phyloP scores from a whole-genome alignment of 2,797 vertebrate species.

The Amblyraja radiata region DNA sequence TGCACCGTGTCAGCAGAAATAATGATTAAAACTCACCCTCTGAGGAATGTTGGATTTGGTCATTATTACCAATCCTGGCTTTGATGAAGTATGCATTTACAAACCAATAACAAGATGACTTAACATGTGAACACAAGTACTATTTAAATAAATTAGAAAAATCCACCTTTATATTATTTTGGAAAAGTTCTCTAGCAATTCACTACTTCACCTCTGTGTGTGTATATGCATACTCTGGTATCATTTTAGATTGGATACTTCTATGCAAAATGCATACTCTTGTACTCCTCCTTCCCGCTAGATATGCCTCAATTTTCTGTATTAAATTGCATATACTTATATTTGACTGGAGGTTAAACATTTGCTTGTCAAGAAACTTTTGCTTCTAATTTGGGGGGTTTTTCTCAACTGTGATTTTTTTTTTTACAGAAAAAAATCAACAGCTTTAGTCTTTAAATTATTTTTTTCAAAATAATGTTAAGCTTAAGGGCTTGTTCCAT shows the following conservation, averaged over 20 bases:
- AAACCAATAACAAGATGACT: neutral
- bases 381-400: constrained; percentile 15
- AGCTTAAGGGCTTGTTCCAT: neutral
- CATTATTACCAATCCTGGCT: constrained; percentile 51
- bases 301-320: constrained; percentile 19
- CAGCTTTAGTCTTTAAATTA: neutral
- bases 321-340: constrained; percentile 24
- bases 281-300: neutral
- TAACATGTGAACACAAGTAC: neutral
- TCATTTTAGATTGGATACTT: constrained; percentile 19
- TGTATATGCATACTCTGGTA: neutral
- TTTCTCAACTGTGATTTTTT: constrained; percentile 26
- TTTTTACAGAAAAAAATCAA: neutral
- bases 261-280: constrained; percentile 14
- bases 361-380: constrained; percentile 23
- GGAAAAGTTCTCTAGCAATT: neutral
- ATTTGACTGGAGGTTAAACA: constrained; percentile 33
- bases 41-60: constrained; percentile 50
- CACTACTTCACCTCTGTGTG: neutral
- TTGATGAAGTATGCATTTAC: constrained; percentile 42
- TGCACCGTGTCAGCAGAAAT: constrained; percentile 68
- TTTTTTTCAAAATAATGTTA: neutral
- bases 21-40: constrained; percentile 64
- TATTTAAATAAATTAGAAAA: neutral
- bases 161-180: neutral